phyloP scores from a whole-genome alignment of 2,113 vertebrate species.

The Microtus pennsylvanicus region DNA sequence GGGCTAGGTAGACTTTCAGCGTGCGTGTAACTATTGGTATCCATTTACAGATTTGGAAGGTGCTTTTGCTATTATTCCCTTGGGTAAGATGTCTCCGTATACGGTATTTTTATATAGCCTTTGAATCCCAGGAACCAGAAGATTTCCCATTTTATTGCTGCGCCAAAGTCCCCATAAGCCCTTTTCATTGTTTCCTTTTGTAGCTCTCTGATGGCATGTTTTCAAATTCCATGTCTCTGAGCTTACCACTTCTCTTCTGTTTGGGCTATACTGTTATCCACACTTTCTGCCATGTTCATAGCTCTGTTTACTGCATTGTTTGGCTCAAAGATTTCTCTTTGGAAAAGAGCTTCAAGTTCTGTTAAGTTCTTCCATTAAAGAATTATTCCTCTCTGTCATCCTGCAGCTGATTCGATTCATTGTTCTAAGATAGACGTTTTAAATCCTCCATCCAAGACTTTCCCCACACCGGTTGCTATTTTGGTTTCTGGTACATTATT shows the following conservation, averaged over 20 bases:
- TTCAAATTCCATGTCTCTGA: not conserved
- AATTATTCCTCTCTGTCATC: not conserved
- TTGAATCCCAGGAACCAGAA: not conserved
- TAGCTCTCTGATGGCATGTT: not conserved
- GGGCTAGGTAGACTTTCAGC: not conserved
- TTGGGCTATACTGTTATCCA: not conserved
- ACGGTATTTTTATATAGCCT: not conserved
- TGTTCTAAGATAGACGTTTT: not conserved
- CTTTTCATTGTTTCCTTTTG: not conserved
- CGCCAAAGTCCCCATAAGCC: not conserved
- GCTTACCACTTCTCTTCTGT: not conserved
- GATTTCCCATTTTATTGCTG: not conserved
- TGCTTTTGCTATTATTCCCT: not conserved
- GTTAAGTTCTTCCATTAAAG: not conserved
- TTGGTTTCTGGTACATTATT: not conserved
- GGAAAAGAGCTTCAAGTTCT: not conserved
- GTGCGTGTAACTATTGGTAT: not conserved
- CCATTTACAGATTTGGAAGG: not conserved
- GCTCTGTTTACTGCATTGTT: not conserved
- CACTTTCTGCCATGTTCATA: not conserved
- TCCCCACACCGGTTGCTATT: not conserved
- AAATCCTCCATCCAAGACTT: not conserved
- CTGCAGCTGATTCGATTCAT: not conserved
- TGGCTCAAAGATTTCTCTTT: not conserved
- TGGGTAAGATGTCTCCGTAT: not conserved